A percentile compares a stretch with the other conserved stretches of the same genome.
Evolutionary conservation across 2,113 vertebrate genomes (phyloP).

Genomic region (Archocentrus centrarchus): DNA sequence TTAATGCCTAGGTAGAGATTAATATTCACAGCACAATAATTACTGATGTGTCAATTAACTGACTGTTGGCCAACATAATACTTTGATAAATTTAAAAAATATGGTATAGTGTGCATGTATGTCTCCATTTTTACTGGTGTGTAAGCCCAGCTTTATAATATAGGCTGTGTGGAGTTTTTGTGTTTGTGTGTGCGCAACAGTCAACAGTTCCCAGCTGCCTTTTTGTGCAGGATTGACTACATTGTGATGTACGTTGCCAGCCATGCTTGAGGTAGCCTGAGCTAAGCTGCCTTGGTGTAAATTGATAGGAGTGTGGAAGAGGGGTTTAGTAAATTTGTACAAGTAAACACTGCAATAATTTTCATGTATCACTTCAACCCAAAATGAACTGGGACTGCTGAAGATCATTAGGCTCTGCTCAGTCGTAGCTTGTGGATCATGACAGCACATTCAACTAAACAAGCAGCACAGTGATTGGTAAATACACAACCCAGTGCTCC

Average conservation of each 20-base stretch:
- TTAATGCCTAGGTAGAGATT: slow-evolving; percentile 19
- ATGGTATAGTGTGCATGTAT: not conserved
- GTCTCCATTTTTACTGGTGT: not conserved
- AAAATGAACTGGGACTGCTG: slow-evolving; percentile 62
- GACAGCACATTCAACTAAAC: slow-evolving; percentile 66
- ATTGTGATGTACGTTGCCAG: slow-evolving; percentile 48
- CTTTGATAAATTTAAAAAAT: fast-evolving
- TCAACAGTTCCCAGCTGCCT: slow-evolving; percentile 40
- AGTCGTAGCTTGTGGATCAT: slow-evolving; percentile 52
- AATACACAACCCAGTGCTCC: slow-evolving; percentile 55
- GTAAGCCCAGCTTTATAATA: not conserved
- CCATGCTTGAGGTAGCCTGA: slow-evolving; percentile 57
- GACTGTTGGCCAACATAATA: not conserved
- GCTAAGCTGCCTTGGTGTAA: slow-evolving; percentile 56
- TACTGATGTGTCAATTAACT: slow-evolving; percentile 4
- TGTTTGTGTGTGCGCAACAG: slow-evolving; percentile 14
- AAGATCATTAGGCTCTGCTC: slow-evolving; percentile 66
- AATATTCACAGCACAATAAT: slow-evolving; percentile 30
- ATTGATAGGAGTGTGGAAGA: slow-evolving; percentile 59
- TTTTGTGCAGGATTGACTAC: slow-evolving; percentile 51
- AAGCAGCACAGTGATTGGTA: slow-evolving; percentile 52
- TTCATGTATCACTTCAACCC: slow-evolving; percentile 66
- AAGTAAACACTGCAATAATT: slow-evolving; percentile 66
- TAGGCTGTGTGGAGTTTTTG: slow-evolving; percentile 19
- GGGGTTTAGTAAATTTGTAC: slow-evolving; percentile 57